Evolutionary conservation across 2,797 vertebrate species (phyloP).

Genomic region (Liasis olivaceus): DNA sequence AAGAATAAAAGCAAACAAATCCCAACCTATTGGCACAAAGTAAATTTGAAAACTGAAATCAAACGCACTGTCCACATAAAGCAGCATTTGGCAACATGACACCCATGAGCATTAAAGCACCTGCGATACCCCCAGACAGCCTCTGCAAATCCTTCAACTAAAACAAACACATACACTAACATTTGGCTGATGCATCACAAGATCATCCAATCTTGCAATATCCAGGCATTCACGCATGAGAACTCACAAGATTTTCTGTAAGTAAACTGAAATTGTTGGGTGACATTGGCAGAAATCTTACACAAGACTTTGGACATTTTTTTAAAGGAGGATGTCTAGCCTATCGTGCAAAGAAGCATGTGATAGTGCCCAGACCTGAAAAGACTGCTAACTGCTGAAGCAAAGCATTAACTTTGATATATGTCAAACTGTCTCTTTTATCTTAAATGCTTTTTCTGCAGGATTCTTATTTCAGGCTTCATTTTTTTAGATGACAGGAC

Average conservation of each 20-base stretch:
- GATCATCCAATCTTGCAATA: neutral
- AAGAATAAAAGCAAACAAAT: slow-evolving; percentile 65
- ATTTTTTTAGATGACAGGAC: neutral
- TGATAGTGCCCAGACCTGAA: neutral
- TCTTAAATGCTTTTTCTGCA: neutral
- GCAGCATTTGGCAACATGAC: neutral
- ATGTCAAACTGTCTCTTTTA: neutral
- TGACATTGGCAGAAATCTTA: neutral
- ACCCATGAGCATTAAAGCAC: neutral
- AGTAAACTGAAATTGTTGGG: neutral
- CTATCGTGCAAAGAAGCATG: neutral
- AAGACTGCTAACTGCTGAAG: neutral
- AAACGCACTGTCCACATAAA: neutral
- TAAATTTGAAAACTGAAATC: slow-evolving; percentile 18
- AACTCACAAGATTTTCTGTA: neutral
- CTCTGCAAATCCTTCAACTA: neutral
- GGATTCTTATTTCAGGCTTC: neutral
- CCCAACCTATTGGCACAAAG: slow-evolving; percentile 61
- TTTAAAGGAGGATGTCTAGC: neutral
- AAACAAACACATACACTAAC: neutral
- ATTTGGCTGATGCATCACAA: neutral
- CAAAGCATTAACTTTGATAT: neutral
- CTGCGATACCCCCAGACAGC: neutral
- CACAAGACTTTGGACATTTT: neutral
- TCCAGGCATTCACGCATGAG: neutral